phyloP scores from a whole-genome alignment of 2,888 invertebrate species.

The Hyposoter didymator region DNA sequence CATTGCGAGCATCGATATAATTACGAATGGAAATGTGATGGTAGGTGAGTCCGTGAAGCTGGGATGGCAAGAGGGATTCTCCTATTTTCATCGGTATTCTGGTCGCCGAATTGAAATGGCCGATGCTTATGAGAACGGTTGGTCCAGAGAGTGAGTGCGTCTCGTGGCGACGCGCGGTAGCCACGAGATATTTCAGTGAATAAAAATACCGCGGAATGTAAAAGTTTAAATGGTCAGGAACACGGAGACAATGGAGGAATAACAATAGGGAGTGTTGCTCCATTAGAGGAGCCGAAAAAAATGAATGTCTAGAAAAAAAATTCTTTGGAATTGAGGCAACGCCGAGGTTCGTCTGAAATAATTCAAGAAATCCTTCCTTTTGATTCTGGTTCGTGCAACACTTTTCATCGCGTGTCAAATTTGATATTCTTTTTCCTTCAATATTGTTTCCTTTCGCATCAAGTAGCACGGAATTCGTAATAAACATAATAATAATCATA shows the following conservation, averaged over 20 bases:
- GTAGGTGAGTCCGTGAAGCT: not conserved
- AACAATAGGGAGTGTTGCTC: not conserved
- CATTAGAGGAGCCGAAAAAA: not conserved
- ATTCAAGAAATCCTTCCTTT: not conserved
- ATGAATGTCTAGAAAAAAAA: not conserved
- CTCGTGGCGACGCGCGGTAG: not conserved
- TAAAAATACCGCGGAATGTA: not conserved
- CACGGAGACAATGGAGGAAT: not conserved
- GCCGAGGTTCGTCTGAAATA: not conserved
- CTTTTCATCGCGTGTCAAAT: not conserved
- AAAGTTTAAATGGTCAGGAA: not conserved
- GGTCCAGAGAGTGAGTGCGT: not conserved
- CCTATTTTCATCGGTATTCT: not conserved
- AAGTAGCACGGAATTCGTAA: not conserved
- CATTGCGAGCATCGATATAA: not conserved
- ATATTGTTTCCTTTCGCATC: not conserved
- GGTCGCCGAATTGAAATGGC: conserved; percentile 1
- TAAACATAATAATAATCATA: not conserved
- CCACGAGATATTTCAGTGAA: not conserved
- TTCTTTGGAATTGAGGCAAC: not conserved
- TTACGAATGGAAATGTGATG: not conserved
- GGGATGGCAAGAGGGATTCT: conserved; percentile 1
- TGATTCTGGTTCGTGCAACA: not conserved
- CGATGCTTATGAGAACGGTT: not conserved
- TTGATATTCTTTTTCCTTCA: not conserved